phyloP scores from a whole-genome alignment of 2,888 invertebrate species.

The Tachina fera region DNA sequence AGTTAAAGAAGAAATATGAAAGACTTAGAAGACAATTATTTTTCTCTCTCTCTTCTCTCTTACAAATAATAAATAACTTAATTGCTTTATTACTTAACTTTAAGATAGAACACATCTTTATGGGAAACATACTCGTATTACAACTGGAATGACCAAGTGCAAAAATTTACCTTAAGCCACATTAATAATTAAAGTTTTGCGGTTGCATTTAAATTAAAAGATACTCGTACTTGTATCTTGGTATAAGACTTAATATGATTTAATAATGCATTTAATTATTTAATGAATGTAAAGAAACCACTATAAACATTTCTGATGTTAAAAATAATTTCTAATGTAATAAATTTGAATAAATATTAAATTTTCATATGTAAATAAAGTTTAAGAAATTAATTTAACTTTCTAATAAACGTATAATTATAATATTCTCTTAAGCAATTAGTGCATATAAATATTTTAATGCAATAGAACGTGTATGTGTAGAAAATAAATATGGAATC shows the following conservation, averaged over 20 bases:
- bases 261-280: not conserved
- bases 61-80: not conserved
- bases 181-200: not conserved
- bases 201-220: not conserved
- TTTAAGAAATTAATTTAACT: too few species aligned
- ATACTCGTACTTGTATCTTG: not conserved
- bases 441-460: too few species aligned
- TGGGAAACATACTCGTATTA: not conserved
- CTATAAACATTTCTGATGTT: not conserved
- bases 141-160: not conserved
- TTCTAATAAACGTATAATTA: too few species aligned
- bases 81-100: constrained; percentile 11
- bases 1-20: too few species aligned
- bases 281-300: constrained; percentile 8
- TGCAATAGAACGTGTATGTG: too few species aligned
- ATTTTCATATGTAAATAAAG: too few species aligned
- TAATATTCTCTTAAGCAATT: too few species aligned
- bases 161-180: constrained; percentile 11
- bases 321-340: not conserved
- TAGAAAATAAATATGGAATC: too few species aligned
- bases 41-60: too few species aligned
- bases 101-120: not conserved
- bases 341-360: too few species aligned
- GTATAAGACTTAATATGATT: not conserved
- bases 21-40: too few species aligned